Base-by-base conservation (phyloP, 2,797 vertebrate species). In the Cuniculus paca region DNA sequence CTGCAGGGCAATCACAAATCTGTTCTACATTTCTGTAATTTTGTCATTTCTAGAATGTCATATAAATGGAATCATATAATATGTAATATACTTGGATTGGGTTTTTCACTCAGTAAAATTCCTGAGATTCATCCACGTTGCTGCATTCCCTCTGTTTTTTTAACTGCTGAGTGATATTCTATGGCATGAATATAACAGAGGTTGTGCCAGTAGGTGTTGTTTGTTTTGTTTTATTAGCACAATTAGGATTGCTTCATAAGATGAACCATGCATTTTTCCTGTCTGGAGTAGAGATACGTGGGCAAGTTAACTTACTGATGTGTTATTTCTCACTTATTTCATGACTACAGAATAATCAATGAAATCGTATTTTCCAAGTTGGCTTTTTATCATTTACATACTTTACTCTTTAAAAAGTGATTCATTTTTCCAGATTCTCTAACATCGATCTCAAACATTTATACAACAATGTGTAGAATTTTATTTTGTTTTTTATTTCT, bases 401-500 rank as follows among this genome's bases (percentile, higher is more conserved):
- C 26, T 26, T 58, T 58, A 60, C 6, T 56, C 26, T 90, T 70
- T 77, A 14, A 48, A 58, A 83, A 58, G 16, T 94, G 22, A 50
- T 17, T 26, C 22, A 90, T 83, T 63, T 83, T 45, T 89, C 36
- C 31, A 87, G 24, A 80, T 72, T 81, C 80, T 88, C 68, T 82
- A 88, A 82, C 52, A 50, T 19, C 50, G 26, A 81, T 61, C 1
- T 81, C 52, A 68, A 31, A 80, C 17, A 72, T 88, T 88, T 81
- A 60, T 42, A 61, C 39, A 74, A 58, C 5, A 70, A 58, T 3
- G 3, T 31, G 65, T 58, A n/a, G 31, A 48, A 39, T 70, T 79
- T 78, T 36, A 88, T 74, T 86, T 78, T 10, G 36, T 63, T 90
- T 91, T 48, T 52, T 60, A 77, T 81, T 91, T 85, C 34, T 89